phyloP scores from a whole-genome alignment of 1,140 invertebrate species.

The Lepidurus arcticus region DNA sequence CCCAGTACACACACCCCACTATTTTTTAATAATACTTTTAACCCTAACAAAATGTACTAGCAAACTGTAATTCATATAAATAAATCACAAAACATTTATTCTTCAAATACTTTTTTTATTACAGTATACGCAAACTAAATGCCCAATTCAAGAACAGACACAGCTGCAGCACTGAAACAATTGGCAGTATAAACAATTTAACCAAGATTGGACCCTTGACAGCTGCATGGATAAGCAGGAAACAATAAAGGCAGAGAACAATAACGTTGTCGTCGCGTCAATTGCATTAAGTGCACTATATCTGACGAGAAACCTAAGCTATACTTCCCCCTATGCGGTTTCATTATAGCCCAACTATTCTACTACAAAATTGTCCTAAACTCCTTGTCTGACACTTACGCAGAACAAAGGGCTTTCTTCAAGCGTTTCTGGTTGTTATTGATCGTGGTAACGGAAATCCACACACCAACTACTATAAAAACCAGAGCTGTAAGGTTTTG shows the following conservation, averaged over 20 bases:
- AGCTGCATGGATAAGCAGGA: background rate
- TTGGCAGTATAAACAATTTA: background rate
- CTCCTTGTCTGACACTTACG: background rate
- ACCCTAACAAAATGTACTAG: too few relatives aligned
- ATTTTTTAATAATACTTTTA: too few relatives aligned
- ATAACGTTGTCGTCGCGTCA: background rate
- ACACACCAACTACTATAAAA: background rate
- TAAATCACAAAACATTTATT: too few relatives aligned
- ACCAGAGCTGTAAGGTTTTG: background rate
- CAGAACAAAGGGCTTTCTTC: background rate
- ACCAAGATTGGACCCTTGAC: background rate
- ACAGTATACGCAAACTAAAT: background rate
- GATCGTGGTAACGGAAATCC: background rate
- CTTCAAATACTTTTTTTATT: too few relatives aligned
- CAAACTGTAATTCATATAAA: too few relatives aligned
- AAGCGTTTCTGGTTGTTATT: background rate
- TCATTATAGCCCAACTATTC: background rate
- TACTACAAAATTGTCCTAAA: too few relatives aligned
- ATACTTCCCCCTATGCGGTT: background rate
- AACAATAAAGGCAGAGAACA: background rate
- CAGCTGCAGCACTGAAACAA: background rate
- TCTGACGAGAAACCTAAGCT: background rate
- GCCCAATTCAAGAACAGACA: background rate
- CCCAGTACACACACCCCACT: background rate
- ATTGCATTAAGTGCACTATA: background rate